Conservation (phyloP, 2,797 vertebrate species). For the Lophotriccus pileatus region DNA sequence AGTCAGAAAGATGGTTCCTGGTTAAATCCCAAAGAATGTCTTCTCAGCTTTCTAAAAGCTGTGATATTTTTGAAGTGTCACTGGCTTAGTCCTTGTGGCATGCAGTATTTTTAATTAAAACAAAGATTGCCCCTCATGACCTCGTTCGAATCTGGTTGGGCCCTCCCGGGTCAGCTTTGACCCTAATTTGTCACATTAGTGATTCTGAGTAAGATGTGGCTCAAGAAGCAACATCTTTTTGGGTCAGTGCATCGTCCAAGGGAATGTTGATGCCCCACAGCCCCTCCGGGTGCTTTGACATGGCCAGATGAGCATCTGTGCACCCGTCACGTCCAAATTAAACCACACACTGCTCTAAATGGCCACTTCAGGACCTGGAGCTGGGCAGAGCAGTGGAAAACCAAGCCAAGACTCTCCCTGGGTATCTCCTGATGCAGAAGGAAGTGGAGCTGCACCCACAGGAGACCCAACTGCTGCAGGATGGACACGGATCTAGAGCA, state of each 20-base stretch:
- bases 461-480: background rate
- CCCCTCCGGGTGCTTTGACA: background rate
- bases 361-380: background rate
- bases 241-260: background rate
- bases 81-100: background rate
- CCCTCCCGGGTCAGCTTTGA: background rate
- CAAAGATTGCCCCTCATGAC: background rate
- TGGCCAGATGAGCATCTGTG: background rate
- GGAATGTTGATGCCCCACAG: background rate
- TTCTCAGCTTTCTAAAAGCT: background rate
- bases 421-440: background rate
- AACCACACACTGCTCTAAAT: background rate
- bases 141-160: background rate
- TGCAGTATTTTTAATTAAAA: background rate
- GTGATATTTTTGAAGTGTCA: background rate
- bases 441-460: background rate
- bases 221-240: background rate
- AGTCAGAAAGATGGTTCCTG: background rate
- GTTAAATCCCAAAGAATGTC: background rate
- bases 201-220: background rate
- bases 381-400: background rate
- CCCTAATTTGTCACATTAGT: background rate
- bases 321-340: background rate
- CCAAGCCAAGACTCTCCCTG: background rate
- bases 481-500: background rate